Conservation (phyloP, 2,797 vertebrate genomes). For the Cynodonichthys magdalenae region DNA sequence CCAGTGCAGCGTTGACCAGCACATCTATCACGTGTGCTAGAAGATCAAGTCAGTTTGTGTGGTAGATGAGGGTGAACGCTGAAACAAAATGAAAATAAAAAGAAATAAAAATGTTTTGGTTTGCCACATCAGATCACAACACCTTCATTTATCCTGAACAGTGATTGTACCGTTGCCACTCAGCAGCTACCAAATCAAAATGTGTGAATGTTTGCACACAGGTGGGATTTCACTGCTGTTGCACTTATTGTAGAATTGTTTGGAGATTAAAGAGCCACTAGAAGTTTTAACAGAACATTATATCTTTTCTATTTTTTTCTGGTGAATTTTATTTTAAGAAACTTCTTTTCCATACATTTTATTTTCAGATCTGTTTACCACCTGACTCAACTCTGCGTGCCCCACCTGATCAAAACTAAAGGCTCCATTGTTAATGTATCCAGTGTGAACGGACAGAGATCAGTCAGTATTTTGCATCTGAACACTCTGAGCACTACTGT, state of each 20-base stretch:
- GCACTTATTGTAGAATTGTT: too few relatives aligned
- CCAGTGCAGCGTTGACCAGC: not conserved
- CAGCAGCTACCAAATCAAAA: not conserved
- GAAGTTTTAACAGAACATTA: not conserved
- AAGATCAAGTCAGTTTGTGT: not conserved
- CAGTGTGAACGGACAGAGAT: constrained; percentile 86
- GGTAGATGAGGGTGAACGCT: constrained; percentile 4
- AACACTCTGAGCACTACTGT: not conserved
- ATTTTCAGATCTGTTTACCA: constrained; percentile 78
- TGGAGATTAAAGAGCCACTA: not conserved
- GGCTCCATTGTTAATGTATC: constrained; percentile 85
- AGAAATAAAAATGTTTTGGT: not conserved
- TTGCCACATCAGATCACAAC: not conserved
- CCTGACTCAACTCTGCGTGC: constrained; percentile 84
- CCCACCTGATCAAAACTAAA: constrained; percentile 84
- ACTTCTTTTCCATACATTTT: not conserved
- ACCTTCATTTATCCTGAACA: constrained; percentile 4
- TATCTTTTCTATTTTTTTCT: not conserved
- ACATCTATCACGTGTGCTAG: constrained; percentile 1
- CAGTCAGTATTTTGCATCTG: constrained; percentile 68
- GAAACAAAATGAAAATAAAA: not conserved
- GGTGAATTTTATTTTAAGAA: not conserved
- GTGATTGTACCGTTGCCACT: not conserved
- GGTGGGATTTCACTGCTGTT: constrained; percentile 1
- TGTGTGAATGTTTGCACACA: constrained; percentile 7